These are phyloP conservation scores for Pristionchus mayeri DNA, from an alignment of 2,888 invertebrate species.

Conservation along the genomic window DNA sequence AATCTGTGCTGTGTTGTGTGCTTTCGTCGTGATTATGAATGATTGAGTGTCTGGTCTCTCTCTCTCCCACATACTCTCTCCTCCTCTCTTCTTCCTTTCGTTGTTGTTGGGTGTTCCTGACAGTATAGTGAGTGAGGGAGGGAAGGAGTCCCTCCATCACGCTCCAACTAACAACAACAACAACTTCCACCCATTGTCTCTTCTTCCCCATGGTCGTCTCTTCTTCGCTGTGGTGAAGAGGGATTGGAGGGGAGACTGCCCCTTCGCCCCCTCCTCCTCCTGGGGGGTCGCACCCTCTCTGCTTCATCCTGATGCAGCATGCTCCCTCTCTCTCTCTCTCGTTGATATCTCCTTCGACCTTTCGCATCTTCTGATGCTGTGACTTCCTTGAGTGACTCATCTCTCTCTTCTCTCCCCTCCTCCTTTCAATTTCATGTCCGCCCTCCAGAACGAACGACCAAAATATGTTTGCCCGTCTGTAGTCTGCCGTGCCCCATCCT, in stretches of 20 bases:
- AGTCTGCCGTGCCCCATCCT: background rate
- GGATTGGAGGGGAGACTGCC: background rate
- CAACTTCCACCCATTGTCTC: background rate
- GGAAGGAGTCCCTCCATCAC: background rate
- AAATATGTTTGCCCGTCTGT: conserved; percentile 21
- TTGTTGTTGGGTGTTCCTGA: background rate
- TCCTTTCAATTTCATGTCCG: background rate
- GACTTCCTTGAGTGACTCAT: conserved; percentile 3
- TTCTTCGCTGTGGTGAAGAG: too few relatives aligned
- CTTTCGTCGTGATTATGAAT: conserved; percentile 28
- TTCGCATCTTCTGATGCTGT: background rate
- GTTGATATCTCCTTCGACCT: background rate
- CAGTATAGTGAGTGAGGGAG: conserved; percentile 1
- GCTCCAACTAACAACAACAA: background rate
- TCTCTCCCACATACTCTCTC: conserved; percentile 8
- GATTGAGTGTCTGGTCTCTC: background rate
- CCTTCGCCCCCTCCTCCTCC: background rate
- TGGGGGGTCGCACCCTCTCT: too few relatives aligned
- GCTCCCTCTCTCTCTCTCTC: too few relatives aligned
- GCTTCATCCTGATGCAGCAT: too few relatives aligned
- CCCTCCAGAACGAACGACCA: background rate
- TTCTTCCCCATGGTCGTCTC: too few relatives aligned
- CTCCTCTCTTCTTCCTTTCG: background rate
- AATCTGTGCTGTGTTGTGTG: background rate
- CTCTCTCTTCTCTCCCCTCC: background rate